Conservation (phyloP, 2,113 vertebrate genomes). For the Glareola pratincola region DNA sequence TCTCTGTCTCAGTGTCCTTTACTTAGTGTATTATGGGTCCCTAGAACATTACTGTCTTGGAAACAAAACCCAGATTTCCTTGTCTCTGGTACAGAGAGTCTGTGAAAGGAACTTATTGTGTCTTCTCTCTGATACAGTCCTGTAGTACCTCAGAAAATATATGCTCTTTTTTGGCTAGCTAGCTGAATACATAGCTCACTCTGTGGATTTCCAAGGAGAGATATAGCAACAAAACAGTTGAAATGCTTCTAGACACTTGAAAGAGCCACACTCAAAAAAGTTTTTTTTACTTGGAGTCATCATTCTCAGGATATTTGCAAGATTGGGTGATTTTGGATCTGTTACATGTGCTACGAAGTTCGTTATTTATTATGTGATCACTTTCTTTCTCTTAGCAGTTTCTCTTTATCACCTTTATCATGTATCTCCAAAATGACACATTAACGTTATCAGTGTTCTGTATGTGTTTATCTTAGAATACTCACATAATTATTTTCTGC, state of each 20-base stretch:
- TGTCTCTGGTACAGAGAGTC: not conserved
- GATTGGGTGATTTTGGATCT: not conserved
- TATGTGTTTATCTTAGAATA: not conserved
- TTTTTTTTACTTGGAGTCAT: not conserved
- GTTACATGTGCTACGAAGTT: not conserved
- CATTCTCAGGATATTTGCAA: not conserved
- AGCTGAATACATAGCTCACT: not conserved
- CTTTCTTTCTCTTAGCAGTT: not conserved
- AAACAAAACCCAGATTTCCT: not conserved
- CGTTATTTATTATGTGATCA: not conserved
- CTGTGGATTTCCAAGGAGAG: not conserved
- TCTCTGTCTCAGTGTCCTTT: not conserved
- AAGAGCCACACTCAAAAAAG: not conserved
- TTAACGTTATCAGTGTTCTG: not conserved
- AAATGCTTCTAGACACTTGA: not conserved
- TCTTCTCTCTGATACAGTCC: not conserved
- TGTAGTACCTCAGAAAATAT: not conserved
- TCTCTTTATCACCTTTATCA: not conserved
- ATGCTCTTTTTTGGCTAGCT: not conserved
- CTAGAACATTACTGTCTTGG: not conserved
- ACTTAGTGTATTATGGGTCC: not conserved
- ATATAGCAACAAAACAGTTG: not conserved
- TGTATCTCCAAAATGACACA: not conserved
- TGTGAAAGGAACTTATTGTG: not conserved
- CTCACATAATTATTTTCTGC: not conserved